Evolutionary conservation across 2,113 vertebrate species (phyloP), one percentile per base, ranked within the genome.

Genomic region (Erinaceus europaeus): DNA sequence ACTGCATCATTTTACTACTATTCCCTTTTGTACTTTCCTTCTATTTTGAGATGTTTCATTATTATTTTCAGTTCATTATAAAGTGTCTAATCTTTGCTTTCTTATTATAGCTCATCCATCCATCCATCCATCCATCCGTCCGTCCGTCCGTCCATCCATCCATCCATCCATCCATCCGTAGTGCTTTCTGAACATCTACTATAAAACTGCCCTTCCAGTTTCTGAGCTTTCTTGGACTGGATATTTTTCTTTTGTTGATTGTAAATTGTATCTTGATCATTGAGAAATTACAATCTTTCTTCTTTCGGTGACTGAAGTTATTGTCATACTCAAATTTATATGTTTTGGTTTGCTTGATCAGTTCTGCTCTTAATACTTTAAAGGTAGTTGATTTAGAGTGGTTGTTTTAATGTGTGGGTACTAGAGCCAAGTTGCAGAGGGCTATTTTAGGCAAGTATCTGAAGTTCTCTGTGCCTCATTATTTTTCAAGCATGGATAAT

Each of bases 221-320:
- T 72, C 61, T 67, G 50, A 20, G 6, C 5, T 12, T 4, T 52
- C 11, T 25, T 9, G 10, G 9, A 3, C 59, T 55, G 13, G 23
- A 11, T 32, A 48, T 78, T 90, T 75, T 32, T 84, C 78, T 75
- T 13, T 53, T 44, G 62, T 52, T 86, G 9, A 62, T 77, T 15
- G 1, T 53, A 29, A 59, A 23, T 57, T 71, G 0, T 48, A 5
- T 72, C 23, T 42, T 72, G 13, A 36, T 25, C 14, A 25, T 29
- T 67, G 32, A 80, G 13, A 55, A 23, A 42, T 44, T 42, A 34
- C 40, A 27, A 6, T 50, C n/a, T 79, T 69, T 84, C 15, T 79
- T 25, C 9, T n/a, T 84, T 42, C 34, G 17, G 6, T 76, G 21
- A 29, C 15, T 36, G 12, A 53, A 14, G 21, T 17, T 34, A 15